phyloP scores from a whole-genome alignment of 2,797 vertebrate genomes.

The Halcyon badia region DNA sequence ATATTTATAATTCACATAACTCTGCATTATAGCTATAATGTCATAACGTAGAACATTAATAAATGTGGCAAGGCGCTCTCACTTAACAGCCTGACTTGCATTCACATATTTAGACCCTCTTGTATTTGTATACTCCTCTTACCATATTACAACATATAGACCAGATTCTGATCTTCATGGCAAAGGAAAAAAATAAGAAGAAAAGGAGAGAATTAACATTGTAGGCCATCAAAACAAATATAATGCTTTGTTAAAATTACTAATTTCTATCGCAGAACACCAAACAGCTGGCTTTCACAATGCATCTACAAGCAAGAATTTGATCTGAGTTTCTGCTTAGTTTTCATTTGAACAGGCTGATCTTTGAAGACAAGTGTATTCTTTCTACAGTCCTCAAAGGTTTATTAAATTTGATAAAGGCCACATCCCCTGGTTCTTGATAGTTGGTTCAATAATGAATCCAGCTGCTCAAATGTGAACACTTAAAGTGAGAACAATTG shows the following conservation, averaged over 20 bases:
- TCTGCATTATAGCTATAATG: slow-evolving; percentile 77
- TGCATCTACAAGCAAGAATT: not conserved
- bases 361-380: slow-evolving; percentile 53
- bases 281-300: slow-evolving; percentile 19
- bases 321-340: slow-evolving; percentile 9
- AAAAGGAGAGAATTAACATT: not conserved
- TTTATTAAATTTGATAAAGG: slow-evolving; percentile 64
- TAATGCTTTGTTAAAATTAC: not conserved
- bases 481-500: slow-evolving; percentile 18
- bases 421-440: slow-evolving; percentile 25
- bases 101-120: slow-evolving; percentile 61
- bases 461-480: not conserved
- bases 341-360: slow-evolving; percentile 29
- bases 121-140: slow-evolving; percentile 46
- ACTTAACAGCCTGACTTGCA: slow-evolving; percentile 72
- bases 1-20: slow-evolving; percentile 79
- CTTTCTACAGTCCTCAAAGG: slow-evolving; percentile 32
- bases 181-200: not conserved
- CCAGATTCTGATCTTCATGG: slow-evolving; percentile 1
- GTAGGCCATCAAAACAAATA: not conserved
- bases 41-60: slow-evolving; percentile 62
- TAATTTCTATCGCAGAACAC: slow-evolving; percentile 36
- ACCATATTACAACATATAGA: not conserved
- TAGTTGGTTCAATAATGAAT: slow-evolving; percentile 43
- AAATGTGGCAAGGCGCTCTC: slow-evolving; percentile 63